These are phyloP conservation scores for Nematostella vectensis DNA, from an alignment of 92 coral and sea anemone genomes.

Conservation along the genomic window DNA sequence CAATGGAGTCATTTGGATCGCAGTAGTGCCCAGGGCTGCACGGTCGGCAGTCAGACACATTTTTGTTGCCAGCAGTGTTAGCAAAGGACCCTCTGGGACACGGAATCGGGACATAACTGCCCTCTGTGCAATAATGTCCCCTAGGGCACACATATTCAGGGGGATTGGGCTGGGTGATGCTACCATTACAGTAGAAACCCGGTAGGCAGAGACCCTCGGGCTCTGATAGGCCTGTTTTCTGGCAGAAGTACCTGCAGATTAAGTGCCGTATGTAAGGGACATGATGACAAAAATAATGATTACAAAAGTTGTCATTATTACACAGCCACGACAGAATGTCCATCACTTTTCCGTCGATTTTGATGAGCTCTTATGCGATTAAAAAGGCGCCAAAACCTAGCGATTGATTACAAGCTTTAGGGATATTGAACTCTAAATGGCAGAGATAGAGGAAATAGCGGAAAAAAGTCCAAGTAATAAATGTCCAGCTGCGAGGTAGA, in stretches of 20 bases:
- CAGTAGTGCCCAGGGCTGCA: constrained; percentile 96
- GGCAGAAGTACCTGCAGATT: constrained; percentile 64
- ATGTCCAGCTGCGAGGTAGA: too few relatives aligned
- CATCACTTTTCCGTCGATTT: too few relatives aligned
- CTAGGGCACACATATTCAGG: constrained; percentile 65
- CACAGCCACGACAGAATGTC: too few relatives aligned
- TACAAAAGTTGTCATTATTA: too few relatives aligned
- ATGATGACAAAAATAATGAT: neutral
- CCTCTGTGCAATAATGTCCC: constrained; percentile 82
- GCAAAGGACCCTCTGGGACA: constrained; percentile 94
- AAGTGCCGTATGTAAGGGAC: too few relatives aligned
- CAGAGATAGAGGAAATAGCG: too few relatives aligned
- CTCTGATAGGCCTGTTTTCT: constrained; percentile 47
- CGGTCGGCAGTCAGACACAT: constrained; percentile 78
- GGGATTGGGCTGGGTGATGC: constrained; percentile 64
- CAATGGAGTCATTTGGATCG: constrained; percentile 64
- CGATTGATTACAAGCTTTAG: too few relatives aligned
- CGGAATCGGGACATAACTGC: constrained; percentile 78
- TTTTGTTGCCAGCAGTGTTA: constrained; percentile 72
- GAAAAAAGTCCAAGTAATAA: too few relatives aligned
- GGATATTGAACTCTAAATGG: too few relatives aligned
- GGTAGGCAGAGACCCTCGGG: constrained; percentile 82
- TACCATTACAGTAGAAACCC: constrained; percentile 83
- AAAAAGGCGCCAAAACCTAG: too few relatives aligned
- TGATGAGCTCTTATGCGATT: too few relatives aligned